A percentile compares a stretch with the other conserved stretches of the same genome.
Conservation (phyloP, 92 coral and sea anemone species). For the Scolanthus callimorphus region DNA sequence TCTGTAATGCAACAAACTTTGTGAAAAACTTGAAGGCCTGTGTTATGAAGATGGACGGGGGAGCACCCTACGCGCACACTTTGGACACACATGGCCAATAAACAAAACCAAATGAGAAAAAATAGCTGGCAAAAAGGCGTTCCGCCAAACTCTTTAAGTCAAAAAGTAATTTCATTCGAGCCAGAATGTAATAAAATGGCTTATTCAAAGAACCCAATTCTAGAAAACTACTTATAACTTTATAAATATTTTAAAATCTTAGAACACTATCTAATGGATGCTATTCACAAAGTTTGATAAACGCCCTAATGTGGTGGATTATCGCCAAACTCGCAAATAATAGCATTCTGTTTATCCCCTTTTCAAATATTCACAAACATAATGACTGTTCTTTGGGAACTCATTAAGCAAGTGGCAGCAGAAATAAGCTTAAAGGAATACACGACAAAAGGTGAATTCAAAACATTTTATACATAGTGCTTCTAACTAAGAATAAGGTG, state of each 20-base stretch:
- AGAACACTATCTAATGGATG: slow-evolving; percentile 14
- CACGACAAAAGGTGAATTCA: neutral
- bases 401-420: neutral
- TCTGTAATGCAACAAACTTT: too few species aligned
- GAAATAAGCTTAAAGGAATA: neutral
- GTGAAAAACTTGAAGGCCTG: too few species aligned
- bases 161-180: neutral
- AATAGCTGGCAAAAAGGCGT: too few species aligned
- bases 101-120: too few species aligned
- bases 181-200: neutral
- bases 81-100: too few species aligned
- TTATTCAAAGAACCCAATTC: neutral
- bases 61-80: too few species aligned
- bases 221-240: neutral
- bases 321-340: slow-evolving; percentile 10
- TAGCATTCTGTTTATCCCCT: slow-evolving; percentile 7
- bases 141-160: neutral
- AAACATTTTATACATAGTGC: neutral
- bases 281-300: slow-evolving; percentile 33
- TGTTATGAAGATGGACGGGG: too few species aligned
- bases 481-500: neutral
- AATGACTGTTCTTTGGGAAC: slow-evolving; percentile 3
- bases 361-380: slow-evolving; percentile 10
- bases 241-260: slow-evolving; percentile 14
- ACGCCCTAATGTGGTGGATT: slow-evolving; percentile 20